Evolutionary conservation across 2,888 invertebrate genomes (phyloP), one percentile per base, ranked within the genome.

Genomic region (Brachypterus glaber): DNA sequence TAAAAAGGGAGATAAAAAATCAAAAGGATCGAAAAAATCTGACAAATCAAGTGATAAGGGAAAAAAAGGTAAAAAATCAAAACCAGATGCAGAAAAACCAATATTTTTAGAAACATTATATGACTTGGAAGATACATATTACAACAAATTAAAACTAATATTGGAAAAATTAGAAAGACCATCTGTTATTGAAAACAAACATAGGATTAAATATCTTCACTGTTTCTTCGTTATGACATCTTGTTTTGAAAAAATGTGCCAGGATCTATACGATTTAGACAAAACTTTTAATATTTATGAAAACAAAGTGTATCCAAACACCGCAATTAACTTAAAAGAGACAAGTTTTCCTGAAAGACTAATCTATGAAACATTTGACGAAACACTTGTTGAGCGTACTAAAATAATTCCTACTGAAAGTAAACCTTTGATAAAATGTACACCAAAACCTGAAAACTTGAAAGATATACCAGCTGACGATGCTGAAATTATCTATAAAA

Each of bases 141-240:
- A 41, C 26, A 40, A 42, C 4, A 38, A 46, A 35, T 32, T 54
- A 1, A 41, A 47, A 36, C 32, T 27, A 8, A 32, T 53, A 5
- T 13, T 53, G 15, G 38, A 36, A n/a, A 40, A 45, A 37, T 35
- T 55, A 7, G 48, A 51, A 39, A 44, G 46, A 32, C 48, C 50
- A 1, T 46, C 43, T 12, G 49, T 49, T 39, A 43, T 41, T 17
- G n/a, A 29, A 11, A 53, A 53, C 30, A 43, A 12, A 12, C 43
- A 53, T 5, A 43, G 52, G 26, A 37, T 39, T 34, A 50, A 52
- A 35, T 46, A 49, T 35, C 40, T 46, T 5, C 36, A 34, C 11
- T 45, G 36, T 9, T 55, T 44, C 30, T 31, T 39, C 3, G 33
- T 54, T 5, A 12, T 52, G 14, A 40, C 48, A 16, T 47, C 45